Conservation (phyloP, 2,113 vertebrate species). For the Cyprinodon variegatus region DNA sequence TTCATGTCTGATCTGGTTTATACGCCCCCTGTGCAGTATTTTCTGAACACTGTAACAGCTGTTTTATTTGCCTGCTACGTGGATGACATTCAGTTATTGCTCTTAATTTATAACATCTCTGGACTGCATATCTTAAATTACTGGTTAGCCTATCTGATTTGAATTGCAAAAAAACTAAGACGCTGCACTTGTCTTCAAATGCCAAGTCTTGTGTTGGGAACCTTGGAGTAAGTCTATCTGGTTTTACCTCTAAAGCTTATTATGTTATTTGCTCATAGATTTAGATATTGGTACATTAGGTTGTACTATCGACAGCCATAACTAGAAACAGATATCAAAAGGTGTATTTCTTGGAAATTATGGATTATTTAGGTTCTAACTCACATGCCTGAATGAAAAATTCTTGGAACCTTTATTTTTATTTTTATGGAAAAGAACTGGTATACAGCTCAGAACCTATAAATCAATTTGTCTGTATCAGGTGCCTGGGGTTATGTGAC, state of each 20-base stretch:
- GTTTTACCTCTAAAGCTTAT: not conserved
- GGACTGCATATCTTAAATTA: not conserved
- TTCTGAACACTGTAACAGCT: too few species aligned
- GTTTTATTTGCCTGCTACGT: too few species aligned
- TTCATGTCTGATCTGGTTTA: too few species aligned
- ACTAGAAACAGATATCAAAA: not conserved
- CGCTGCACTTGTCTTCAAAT: too few species aligned
- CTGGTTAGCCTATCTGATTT: not conserved
- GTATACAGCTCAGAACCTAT: too few species aligned
- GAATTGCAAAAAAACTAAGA: not conserved
- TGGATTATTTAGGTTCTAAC: not conserved
- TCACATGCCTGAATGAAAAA: not conserved
- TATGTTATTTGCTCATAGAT: too few species aligned
- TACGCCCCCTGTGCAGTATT: too few species aligned
- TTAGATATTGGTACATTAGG: not conserved
- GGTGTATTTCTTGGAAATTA: not conserved
- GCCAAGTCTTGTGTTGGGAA: not conserved
- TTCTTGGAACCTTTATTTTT: not conserved
- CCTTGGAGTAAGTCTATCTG: not conserved
- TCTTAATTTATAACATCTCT: not conserved
- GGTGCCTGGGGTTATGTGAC: too few species aligned
- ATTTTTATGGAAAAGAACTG: too few species aligned
- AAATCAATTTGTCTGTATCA: too few species aligned
- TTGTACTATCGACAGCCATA: not conserved
- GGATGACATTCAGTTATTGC: too few species aligned